Evolutionary conservation across 2,797 vertebrate genomes (phyloP).

Genomic region (Glossophaga mutica): DNA sequence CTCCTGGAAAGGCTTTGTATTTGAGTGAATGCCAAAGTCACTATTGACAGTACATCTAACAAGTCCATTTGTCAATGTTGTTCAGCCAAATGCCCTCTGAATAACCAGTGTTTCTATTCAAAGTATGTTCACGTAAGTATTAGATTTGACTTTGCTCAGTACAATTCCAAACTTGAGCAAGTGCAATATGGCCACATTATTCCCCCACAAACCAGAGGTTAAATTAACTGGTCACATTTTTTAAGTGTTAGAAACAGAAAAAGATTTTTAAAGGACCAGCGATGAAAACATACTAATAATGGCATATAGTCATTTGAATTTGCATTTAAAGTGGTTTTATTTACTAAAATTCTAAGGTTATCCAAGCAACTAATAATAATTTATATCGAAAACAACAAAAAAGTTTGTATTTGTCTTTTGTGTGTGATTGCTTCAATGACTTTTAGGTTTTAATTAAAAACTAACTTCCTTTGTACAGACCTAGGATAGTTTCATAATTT

Average conservation of each 20-base stretch:
- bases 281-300: not conserved
- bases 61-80: not conserved
- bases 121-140: not conserved
- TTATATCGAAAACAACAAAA: conserved; percentile 49
- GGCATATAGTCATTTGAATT: conserved; percentile 26
- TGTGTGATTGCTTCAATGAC: conserved; percentile 23
- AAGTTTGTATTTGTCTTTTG: conserved; percentile 23
- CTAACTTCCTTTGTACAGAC: conserved; percentile 19
- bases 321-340: conserved; percentile 59
- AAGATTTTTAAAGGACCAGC: not conserved
- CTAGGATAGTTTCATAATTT: conserved; percentile 32
- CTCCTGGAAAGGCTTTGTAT: not conserved
- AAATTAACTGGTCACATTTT: not conserved
- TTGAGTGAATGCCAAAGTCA: not conserved
- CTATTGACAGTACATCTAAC: not conserved
- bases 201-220: not conserved
- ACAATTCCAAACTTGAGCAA: not conserved
- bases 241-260: conserved; percentile 3
- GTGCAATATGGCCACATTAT: not conserved
- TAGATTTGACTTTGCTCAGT: not conserved
- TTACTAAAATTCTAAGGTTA: conserved; percentile 21
- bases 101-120: not conserved
- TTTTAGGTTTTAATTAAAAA: conserved; percentile 55
- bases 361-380: conserved; percentile 12
- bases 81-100: not conserved